These are phyloP conservation scores for Chloroceryle amazona DNA, from an alignment of 2,797 vertebrate genomes.

Conservation along the genomic window DNA sequence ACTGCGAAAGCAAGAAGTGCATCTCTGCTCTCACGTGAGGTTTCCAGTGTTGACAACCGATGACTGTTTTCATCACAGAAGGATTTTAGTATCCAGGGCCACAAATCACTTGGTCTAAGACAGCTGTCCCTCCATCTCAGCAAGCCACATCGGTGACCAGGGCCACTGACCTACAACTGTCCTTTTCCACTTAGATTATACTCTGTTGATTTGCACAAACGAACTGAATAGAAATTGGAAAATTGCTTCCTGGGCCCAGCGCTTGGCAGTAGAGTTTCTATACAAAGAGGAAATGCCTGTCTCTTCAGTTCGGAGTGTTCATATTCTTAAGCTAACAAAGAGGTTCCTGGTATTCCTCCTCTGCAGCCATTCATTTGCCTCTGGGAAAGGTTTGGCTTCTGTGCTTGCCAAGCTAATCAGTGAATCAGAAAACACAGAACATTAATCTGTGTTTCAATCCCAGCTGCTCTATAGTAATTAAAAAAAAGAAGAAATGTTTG, in stretches of 20 bases:
- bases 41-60: neutral
- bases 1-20: neutral
- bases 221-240: neutral
- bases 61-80: neutral
- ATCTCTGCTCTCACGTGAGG: neutral
- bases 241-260: neutral
- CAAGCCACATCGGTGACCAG: neutral
- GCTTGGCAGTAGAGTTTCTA: neutral
- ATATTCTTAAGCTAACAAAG: conserved; percentile 25
- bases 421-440: neutral
- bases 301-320: conserved; percentile 4
- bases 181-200: neutral
- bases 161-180: neutral
- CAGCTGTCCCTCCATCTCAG: neutral
- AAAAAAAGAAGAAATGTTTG: neutral
- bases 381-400: neutral
- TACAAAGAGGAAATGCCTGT: neutral
- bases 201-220: neutral
- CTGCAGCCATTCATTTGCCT: neutral
- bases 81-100: neutral
- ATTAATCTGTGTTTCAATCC: neutral
- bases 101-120: neutral
- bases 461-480: neutral
- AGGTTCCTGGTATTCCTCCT: neutral
- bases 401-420: conserved; percentile 23